Percentiles rank a stretch among this genome's conserved stretches.
Evolutionary conservation across 2,888 invertebrate species (phyloP).

Genomic region (Oasisia sp.): DNA sequence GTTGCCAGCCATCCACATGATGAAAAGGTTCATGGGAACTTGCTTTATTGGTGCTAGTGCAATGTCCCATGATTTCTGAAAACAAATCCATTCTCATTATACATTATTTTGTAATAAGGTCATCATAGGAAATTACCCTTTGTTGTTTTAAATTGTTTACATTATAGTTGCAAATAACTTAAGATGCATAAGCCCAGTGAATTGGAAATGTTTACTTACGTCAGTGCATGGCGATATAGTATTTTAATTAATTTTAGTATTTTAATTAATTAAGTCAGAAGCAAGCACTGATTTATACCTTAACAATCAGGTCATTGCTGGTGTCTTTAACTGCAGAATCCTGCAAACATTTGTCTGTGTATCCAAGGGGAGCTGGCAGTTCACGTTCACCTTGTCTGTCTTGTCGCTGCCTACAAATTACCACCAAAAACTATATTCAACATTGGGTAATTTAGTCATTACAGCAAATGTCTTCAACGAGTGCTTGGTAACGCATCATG

Average conservation of each 20-base stretch:
- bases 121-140: not conserved
- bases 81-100: not conserved
- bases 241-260: too few relatives aligned
- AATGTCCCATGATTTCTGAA: slow-evolving; percentile 90
- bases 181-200: too few relatives aligned
- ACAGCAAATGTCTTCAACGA: too few relatives aligned
- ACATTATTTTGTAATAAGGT: not conserved
- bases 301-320: slow-evolving; percentile 42
- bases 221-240: too few relatives aligned
- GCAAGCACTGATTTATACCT: slow-evolving; percentile 29
- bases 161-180: too few relatives aligned
- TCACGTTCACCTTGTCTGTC: slow-evolving; percentile 23
- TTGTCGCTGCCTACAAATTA: not conserved
- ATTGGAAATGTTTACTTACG: too few relatives aligned
- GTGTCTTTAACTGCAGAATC: slow-evolving; percentile 30
- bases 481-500: too few relatives aligned
- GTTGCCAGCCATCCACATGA: slow-evolving; percentile 99
- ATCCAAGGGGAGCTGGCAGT: slow-evolving; percentile 31
- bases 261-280: too few relatives aligned
- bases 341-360: slow-evolving; percentile 27
- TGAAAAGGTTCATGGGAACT: slow-evolving; percentile 97
- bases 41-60: slow-evolving; percentile 93
- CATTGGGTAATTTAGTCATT: not conserved
- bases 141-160: too few relatives aligned
- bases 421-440: not conserved